phyloP scores from a whole-genome alignment of 2,113 vertebrate genomes.

The Entomyzon cyanotis region DNA sequence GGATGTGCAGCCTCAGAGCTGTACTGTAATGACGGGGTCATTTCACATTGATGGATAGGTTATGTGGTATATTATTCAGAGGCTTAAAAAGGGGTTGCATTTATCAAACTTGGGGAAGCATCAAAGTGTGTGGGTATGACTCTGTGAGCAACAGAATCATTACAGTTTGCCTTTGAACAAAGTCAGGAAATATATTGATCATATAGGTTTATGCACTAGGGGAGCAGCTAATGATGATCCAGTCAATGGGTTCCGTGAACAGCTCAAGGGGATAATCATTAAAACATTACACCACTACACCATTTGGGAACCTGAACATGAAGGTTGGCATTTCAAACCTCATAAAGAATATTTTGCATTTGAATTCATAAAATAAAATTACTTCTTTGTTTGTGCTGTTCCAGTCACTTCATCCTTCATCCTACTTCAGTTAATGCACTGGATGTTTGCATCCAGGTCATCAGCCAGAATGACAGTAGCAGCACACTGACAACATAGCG shows the following conservation, averaged over 20 bases:
- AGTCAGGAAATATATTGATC: constrained; percentile 36
- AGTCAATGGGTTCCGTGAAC: background rate
- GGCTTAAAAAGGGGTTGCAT: constrained; percentile 2
- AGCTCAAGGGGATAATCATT: constrained; percentile 25
- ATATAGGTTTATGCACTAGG: constrained; percentile 13
- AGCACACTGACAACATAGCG: background rate
- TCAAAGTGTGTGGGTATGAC: constrained; percentile 1
- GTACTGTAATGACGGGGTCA: background rate
- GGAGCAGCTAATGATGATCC: constrained; percentile 7
- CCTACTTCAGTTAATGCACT: background rate
- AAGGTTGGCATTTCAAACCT: background rate
- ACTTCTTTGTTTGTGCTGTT: background rate
- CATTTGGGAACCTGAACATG: background rate
- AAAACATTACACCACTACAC: background rate
- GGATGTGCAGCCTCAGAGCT: background rate
- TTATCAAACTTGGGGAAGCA: background rate
- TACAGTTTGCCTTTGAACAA: constrained; percentile 42
- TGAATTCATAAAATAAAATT: background rate
- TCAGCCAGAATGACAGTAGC: background rate
- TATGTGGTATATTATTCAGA: background rate
- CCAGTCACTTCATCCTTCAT: background rate
- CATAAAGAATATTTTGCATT: background rate
- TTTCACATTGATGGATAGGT: background rate
- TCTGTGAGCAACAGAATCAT: constrained; percentile 10
- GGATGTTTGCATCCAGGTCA: background rate